These are phyloP conservation scores for Euphonia xanthogaster DNA, from an alignment of 2,797 vertebrate species.

Conservation along the genomic window DNA sequence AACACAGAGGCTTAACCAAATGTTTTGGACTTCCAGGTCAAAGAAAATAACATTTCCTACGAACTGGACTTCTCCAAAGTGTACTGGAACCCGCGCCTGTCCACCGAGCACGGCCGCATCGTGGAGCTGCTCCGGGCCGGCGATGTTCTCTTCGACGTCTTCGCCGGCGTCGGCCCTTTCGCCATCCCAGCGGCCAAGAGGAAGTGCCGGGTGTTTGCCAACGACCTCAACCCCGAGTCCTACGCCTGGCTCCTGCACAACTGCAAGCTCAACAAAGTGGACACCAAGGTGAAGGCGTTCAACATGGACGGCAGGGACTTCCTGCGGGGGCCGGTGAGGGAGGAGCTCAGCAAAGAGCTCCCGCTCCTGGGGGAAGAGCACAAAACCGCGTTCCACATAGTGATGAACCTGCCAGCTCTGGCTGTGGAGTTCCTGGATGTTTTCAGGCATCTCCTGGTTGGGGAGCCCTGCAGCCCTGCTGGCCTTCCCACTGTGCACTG, in stretches of 20 bases:
- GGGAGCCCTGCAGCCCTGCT: slow-evolving; percentile 43
- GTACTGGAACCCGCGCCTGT: slow-evolving; percentile 96
- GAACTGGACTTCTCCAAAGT: slow-evolving; percentile 97
- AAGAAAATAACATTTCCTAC: slow-evolving; percentile 87
- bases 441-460: slow-evolving; percentile 82
- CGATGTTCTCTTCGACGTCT: slow-evolving; percentile 89
- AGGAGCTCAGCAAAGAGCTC: slow-evolving; percentile 81
- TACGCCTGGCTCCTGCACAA: slow-evolving; percentile 92
- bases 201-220: slow-evolving; percentile 86
- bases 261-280: slow-evolving; percentile 91
- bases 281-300: slow-evolving; percentile 80
- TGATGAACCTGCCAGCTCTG: slow-evolving; percentile 95
- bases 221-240: slow-evolving; percentile 95
- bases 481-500: slow-evolving; percentile 87
- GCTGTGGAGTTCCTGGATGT: slow-evolving; percentile 89
- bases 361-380: slow-evolving; percentile 39
- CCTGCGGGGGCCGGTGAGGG: slow-evolving; percentile 83
- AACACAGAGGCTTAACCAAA: not conserved
- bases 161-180: slow-evolving; percentile 94
- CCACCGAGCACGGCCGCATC: slow-evolving; percentile 89
- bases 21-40: slow-evolving; percentile 80
- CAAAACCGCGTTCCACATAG: slow-evolving; percentile 77
- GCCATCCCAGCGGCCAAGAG: slow-evolving; percentile 87
- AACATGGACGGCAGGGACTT: slow-evolving; percentile 93
- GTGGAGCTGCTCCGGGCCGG: slow-evolving; percentile 79